Percentiles rank a stretch among this genome's conserved stretches.
Evolutionary conservation across 1,140 invertebrate genomes (phyloP).

Genomic region (Meloidogyne hapla): DNA sequence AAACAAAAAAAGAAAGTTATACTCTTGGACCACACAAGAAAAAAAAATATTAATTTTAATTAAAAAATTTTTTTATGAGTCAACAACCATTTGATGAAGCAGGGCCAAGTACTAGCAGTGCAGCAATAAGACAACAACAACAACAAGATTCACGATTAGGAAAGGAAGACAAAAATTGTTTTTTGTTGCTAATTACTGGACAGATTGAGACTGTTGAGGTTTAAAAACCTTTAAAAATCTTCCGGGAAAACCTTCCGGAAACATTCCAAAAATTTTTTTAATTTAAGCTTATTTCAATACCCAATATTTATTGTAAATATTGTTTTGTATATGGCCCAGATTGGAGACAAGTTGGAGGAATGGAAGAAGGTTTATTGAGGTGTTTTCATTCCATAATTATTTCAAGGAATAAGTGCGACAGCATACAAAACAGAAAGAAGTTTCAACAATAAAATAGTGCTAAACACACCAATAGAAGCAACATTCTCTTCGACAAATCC

Average conservation of each 20-base stretch:
- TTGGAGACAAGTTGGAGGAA: slow-evolving; percentile 74
- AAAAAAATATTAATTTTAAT: too few relatives aligned
- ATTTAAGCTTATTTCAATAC: slow-evolving; percentile 71
- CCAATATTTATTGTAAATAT: slow-evolving; percentile 76
- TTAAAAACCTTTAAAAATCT: neutral
- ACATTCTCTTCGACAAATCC: slow-evolving; percentile 78
- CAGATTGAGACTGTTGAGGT: slow-evolving; percentile 51
- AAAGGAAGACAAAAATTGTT: slow-evolving; percentile 21
- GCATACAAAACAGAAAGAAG: slow-evolving; percentile 9
- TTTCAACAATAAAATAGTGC: slow-evolving; percentile 68
- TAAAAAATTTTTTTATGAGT: neutral
- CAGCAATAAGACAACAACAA: slow-evolving; percentile 1
- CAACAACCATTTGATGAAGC: neutral
- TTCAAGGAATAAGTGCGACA: slow-evolving; percentile 13
- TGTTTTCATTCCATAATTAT: neutral
- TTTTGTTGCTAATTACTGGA: slow-evolving; percentile 41
- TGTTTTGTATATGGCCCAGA: slow-evolving; percentile 74
- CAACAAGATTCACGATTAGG: slow-evolving; percentile 11
- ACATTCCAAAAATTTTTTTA: neutral
- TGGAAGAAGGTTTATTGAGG: slow-evolving; percentile 75
- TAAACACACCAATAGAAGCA: slow-evolving; percentile 78
- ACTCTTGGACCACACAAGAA: neutral
- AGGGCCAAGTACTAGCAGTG: neutral
- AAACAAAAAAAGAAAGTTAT: neutral
- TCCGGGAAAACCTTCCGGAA: too few relatives aligned